Evolutionary conservation across 2,888 invertebrate genomes (phyloP).

Genomic region (Caradrina kadenii): DNA sequence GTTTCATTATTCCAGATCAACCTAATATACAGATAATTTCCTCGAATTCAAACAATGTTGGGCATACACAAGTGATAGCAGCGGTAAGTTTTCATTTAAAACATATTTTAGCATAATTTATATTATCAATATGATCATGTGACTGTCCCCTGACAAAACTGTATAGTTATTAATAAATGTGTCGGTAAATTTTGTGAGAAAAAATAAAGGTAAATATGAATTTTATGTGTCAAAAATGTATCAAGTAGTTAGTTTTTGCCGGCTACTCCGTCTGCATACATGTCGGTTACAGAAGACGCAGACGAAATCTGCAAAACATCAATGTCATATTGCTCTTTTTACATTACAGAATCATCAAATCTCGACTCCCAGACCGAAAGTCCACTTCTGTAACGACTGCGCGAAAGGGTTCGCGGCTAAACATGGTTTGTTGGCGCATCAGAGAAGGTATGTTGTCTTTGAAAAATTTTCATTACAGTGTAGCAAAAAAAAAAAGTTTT

Average conservation of each 20-base stretch:
- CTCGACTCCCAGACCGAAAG: slow-evolving; percentile 91
- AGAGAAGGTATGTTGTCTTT: slow-evolving; percentile 88
- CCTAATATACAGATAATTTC: slow-evolving; percentile 85
- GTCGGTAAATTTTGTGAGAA: too few relatives aligned
- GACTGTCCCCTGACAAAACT: too few relatives aligned
- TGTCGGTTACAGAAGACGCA: too few relatives aligned
- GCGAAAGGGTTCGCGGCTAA: slow-evolving; percentile 96
- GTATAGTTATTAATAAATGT: too few relatives aligned
- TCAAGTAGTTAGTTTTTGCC: too few relatives aligned
- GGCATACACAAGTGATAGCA: slow-evolving; percentile 88
- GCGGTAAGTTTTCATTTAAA: slow-evolving; percentile 76
- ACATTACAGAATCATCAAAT: slow-evolving; percentile 80
- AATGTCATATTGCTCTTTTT: background rate
- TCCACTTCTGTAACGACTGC: slow-evolving; percentile 95
- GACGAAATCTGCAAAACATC: background rate
- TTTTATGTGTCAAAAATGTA: too few relatives aligned
- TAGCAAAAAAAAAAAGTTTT: too few relatives aligned
- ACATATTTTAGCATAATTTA: background rate
- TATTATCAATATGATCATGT: background rate
- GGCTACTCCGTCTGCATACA: too few relatives aligned
- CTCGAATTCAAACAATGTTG: slow-evolving; percentile 85
- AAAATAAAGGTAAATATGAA: too few relatives aligned
- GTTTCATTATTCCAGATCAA: slow-evolving; percentile 78
- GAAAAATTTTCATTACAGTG: background rate
- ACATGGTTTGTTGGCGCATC: slow-evolving; percentile 95